These are phyloP conservation scores for Ascidia mentula DNA, from an alignment of 23 tunicate species.

Conservation along the genomic window DNA sequence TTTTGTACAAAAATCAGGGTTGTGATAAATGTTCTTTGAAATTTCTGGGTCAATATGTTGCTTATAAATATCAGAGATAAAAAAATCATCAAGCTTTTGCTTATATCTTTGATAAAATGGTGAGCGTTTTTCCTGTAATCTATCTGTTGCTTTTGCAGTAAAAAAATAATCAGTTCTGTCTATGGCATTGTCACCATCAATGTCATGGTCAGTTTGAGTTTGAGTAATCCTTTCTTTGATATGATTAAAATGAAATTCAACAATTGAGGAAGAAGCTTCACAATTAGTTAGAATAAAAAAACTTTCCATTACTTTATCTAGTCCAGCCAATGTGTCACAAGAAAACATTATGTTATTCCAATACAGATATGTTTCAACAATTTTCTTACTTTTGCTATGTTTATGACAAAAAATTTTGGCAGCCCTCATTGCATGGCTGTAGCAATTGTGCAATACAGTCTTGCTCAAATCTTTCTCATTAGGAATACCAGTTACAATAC, in stretches of 20 bases:
- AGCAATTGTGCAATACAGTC: constrained; percentile 43
- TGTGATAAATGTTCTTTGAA: neutral
- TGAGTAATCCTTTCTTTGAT: neutral
- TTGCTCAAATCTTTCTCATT: neutral
- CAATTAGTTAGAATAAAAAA: constrained; percentile 2
- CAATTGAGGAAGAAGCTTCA: neutral
- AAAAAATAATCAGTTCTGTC: neutral
- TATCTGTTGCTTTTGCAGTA: neutral
- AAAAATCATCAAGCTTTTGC: neutral
- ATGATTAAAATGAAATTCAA: constrained; percentile 4
- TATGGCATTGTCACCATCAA: neutral
- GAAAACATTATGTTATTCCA: constrained; percentile 17
- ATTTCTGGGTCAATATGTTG: neutral
- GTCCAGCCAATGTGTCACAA: constrained; percentile 1
- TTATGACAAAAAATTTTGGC: neutral
- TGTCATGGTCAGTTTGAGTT: neutral
- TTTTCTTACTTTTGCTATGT: neutral
- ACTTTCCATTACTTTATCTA: neutral
- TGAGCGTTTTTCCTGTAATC: constrained; percentile 3
- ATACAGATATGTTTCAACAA: constrained; percentile 5
- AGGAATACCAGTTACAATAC: constrained; percentile 16
- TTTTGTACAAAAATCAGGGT: neutral
- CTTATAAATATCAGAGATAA: neutral
- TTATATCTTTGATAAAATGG: neutral
- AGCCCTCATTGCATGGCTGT: neutral